Evolutionary conservation across 2,797 vertebrate species (phyloP).

Genomic region (Clangula hyemalis): DNA sequence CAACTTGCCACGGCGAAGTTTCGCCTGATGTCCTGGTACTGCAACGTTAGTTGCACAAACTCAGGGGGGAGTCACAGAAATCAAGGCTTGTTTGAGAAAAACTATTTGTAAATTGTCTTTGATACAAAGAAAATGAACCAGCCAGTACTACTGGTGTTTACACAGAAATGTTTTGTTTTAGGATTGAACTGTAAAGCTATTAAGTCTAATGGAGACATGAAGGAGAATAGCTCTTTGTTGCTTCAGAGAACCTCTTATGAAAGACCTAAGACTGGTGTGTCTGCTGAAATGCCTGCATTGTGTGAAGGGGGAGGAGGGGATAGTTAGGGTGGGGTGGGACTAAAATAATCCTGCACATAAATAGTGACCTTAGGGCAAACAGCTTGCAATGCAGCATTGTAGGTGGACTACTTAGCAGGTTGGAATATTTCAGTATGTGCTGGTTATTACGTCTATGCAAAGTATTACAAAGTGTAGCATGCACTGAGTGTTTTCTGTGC

Average conservation of each 20-base stretch:
- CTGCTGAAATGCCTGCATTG: background rate
- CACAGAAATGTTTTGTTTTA: background rate
- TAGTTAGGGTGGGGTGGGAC: conserved; percentile 42
- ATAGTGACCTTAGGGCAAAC: conserved; percentile 43
- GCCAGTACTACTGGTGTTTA: background rate
- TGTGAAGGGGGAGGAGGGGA: background rate
- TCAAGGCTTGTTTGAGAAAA: background rate
- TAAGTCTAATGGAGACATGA: background rate
- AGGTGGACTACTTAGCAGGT: conserved; percentile 12
- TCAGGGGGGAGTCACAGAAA: background rate
- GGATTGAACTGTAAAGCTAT: background rate
- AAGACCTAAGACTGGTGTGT: background rate
- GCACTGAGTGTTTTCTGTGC: background rate
- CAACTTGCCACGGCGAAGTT: background rate
- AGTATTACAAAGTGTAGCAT: background rate
- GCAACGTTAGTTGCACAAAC: background rate
- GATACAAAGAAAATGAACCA: background rate
- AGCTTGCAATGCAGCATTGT: background rate
- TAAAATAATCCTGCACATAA: conserved; percentile 48
- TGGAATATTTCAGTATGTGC: background rate
- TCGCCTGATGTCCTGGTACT: background rate
- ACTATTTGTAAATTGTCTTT: background rate
- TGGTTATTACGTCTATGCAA: background rate
- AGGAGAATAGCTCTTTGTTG: background rate
- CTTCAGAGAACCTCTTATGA: background rate